These are phyloP conservation scores for Trichonephila clavipes DNA, from an alignment of 1,140 invertebrate species.

Conservation along the genomic window DNA sequence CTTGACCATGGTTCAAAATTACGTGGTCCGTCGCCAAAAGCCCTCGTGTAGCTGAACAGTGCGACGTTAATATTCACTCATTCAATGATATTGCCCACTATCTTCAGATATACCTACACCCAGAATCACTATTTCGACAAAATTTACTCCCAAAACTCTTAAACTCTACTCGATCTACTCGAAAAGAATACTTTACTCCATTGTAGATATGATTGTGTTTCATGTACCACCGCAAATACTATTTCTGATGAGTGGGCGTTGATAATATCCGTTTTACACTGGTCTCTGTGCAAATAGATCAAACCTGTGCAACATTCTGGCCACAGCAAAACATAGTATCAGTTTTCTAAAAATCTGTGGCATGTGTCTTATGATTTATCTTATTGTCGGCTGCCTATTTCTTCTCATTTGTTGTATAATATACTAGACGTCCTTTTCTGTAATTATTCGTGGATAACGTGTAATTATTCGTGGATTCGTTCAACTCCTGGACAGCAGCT, in stretches of 20 bases:
- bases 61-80: too few species aligned
- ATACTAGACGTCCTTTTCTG: neutral
- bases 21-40: too few species aligned
- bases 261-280: neutral
- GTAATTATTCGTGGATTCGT: neutral
- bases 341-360: neutral
- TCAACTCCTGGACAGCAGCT: neutral
- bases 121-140: too few species aligned
- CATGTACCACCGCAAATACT: neutral
- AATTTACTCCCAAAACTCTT: too few species aligned
- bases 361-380: conserved; percentile 14
- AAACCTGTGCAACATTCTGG: neutral
- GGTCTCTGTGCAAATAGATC: neutral
- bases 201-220: neutral
- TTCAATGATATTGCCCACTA: too few species aligned
- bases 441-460: neutral
- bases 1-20: too few species aligned
- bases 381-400: neutral
- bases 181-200: neutral
- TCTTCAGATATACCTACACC: too few species aligned
- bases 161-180: too few species aligned
- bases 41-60: too few species aligned
- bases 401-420: neutral
- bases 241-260: neutral
- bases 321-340: neutral